Percentiles rank a stretch among this genome's conserved stretches.
phyloP scores from a whole-genome alignment of 2,797 vertebrate genomes.

The Furcifer pardalis region DNA sequence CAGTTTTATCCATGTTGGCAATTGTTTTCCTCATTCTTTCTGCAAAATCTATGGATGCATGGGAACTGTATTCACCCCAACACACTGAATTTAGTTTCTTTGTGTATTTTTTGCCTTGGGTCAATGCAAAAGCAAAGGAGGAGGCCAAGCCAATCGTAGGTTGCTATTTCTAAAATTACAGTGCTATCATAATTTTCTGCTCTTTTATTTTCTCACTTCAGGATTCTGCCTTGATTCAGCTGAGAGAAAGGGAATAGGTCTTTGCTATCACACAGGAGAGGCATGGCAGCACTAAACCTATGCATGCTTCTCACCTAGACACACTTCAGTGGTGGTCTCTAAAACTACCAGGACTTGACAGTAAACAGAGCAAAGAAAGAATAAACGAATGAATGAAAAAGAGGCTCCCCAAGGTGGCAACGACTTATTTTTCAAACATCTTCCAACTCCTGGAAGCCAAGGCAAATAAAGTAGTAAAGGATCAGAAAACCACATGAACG shows the following conservation, averaged over 20 bases:
- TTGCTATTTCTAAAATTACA: neutral
- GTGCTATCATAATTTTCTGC: neutral
- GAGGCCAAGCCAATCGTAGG: neutral
- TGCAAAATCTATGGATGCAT: too few species aligned
- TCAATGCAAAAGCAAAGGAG: neutral
- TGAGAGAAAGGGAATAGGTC: neutral
- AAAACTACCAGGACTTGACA: neutral
- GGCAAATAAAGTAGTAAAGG: constrained; percentile 13
- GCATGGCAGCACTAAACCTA: neutral
- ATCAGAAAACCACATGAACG: constrained; percentile 33
- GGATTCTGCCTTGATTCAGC: neutral
- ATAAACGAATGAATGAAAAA: constrained; percentile 23
- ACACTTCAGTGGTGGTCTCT: constrained; percentile 5
- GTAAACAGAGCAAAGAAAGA: neutral
- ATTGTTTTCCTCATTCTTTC: too few species aligned
- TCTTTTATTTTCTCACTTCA: neutral
- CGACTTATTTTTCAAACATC: neutral
- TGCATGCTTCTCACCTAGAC: neutral
- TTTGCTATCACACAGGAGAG: neutral
- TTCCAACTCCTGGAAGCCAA: constrained; percentile 7
- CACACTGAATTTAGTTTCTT: neutral
- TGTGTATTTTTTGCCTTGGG: neutral
- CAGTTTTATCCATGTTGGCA: too few species aligned
- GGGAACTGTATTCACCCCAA: neutral
- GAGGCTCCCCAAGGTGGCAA: neutral